Evolutionary conservation across 2,113 vertebrate genomes (phyloP), one percentile per base, ranked within the genome.

Genomic region (Syngnathus typhle): DNA sequence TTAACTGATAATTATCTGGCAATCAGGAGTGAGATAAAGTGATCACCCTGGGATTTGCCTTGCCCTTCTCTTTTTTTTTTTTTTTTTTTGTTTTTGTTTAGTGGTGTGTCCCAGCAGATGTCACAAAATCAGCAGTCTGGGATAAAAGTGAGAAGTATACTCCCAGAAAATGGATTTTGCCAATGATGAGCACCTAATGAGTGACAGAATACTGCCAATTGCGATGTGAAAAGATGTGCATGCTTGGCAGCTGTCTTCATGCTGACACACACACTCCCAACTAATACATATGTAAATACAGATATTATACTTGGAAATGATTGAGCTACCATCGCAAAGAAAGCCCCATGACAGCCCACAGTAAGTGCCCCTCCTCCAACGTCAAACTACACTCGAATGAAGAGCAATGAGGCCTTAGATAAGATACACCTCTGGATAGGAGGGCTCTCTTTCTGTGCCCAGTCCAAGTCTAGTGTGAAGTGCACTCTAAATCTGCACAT

Each of bases 1-100:
- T 92, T 91, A 92, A 91, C 87, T 89, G 89, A 90, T 92, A 91
- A 91, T 92, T 89, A 91, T 91, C 89, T 91, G 88, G 88, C 90
- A 91, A 92, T 92, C 91, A 90, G 87, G 76, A 77, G 78, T 77
- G 81, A 89, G 89, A 92, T 89, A 85, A 90, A 90, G 89, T 86
- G 85, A 89, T 89, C 87, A 85, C 76, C 73, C 77, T 67, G 5
- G 73, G 74, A 87, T 68, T 80, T 88, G 82, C 85, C 27, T 16
- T 36, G 6, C 52, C 18, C 10, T 55, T 21, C 7, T 52, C 8
- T 55, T 55, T 55, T n/a, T n/a, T n/a, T n/a, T n/a, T n/a, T 23
- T 4, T 23, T 23, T 23, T 49, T 49, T 54, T 4, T 27, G 2
- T 2, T 54, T 56, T 58, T 36, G 27, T 85, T 84, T 75, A 80